Evolutionary conservation across 2,797 vertebrate genomes (phyloP), one percentile per base, ranked within the genome.

Genomic region (Xerus rutilus): DNA sequence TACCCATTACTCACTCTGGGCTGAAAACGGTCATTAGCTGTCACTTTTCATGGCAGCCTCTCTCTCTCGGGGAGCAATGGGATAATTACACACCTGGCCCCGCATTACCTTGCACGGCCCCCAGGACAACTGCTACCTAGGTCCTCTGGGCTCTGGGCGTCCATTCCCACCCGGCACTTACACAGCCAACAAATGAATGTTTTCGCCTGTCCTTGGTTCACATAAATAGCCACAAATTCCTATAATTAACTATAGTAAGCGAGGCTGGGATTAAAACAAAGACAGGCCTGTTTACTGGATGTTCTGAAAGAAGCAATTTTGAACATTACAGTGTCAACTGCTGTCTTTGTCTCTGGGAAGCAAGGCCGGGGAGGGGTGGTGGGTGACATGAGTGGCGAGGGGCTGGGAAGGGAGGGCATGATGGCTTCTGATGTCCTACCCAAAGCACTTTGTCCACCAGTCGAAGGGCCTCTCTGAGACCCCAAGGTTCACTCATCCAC

Each of bases 201-300:
- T 99, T 99, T 99, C 96, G 98, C 98, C 98, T 98, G 98, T 98
- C 97, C 97, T 97, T 72, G 97, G 98, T 98, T 98, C 97, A 98
- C 98, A 98, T 98, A 99, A 99, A 99, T 98, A 99, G 98, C 98
- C 98, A 98, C 98, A 98, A 98, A 98, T 98, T 98, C 98, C 98
- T 99, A 98, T 99, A 98, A 99, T 99, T 99, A 99, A 99, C 98
- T 97, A 91, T 92, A 98, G 98, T 98, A 98, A 99, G 98, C 98
- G 97, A 98, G 98, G 98, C 98, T 97, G 70, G 98, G 98, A 98
- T 98, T 98, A 98, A 98, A 98, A 99, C 98, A 99, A 99, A 99
- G 98, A 98, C 43, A 0, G 98, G 97, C 98, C 98, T 99, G 98
- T 98, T 98, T 98, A 99, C 98, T 20, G 49, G 95, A 97, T 30